Base-by-base conservation (phyloP, 2,888 invertebrate genomes). In the Sarcophaga caerulescens region DNA sequence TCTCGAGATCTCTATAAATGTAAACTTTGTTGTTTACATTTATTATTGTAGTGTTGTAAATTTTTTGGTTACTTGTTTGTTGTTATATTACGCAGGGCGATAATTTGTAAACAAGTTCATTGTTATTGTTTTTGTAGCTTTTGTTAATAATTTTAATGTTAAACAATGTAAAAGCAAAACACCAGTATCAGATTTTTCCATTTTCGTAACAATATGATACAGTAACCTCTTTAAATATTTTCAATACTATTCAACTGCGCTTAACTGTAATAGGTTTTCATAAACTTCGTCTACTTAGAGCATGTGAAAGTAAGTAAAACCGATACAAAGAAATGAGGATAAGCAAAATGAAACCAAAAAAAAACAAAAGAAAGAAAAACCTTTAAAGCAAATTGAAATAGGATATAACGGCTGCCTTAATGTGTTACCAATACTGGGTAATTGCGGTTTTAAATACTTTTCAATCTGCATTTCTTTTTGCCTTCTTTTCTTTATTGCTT, bases 381-480 rank as follows among this genome's bases (percentile, higher is more conserved):
- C 35, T 57, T 59, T 25, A 71, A 35, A 59, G 11, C 35, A 70
- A 57, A 71, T 71, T 71, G 57, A 19, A 6, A 35, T 17, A 73
- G 60, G 12, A 44, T 60, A 44, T 44, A 44, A 60, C 19, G n/a
- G 71, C 10, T 44, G 4, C 35, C 10, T 35, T 60, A 73, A 73
- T 73, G 44, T 60, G 21, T 60, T 73, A 60, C 60, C 35, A 73
- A 73, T 73, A 44, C 71, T 19, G 6, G 71, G 59, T 19, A 60
- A 73, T 73, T 19, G 60, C 44, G 71, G 71, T 60, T 60, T 60
- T 60, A 60, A 60, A 60, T 70, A 57, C 47, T 70, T 52, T 17
- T 52, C 52, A 60, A 59, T 73, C 35, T 21, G 17, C 60, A 19
- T 59, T 19, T n/a, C 4, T 59, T 19, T 1, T 35, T 73, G 6